A percentile compares a stretch with the other conserved stretches of the same genome.
Evolutionary conservation across 64 coral and sea anemone genomes (phyloP).

Genomic region (Montipora cactus): DNA sequence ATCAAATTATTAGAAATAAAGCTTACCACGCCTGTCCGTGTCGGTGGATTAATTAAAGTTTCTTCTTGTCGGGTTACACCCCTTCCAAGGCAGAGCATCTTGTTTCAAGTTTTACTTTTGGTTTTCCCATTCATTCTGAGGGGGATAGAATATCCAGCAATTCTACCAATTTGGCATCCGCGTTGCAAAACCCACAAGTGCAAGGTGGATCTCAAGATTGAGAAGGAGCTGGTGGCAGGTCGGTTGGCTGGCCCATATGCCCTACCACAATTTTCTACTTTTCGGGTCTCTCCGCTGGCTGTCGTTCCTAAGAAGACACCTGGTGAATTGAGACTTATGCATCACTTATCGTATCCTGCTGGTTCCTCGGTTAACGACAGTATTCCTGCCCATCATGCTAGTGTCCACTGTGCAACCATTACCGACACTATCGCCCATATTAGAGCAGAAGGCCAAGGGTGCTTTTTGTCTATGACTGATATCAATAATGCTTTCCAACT

Average conservation of each 20-base stretch:
- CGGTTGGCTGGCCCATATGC: background rate
- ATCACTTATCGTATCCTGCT: constrained; percentile 6
- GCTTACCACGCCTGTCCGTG: background rate
- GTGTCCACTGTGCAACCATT: background rate
- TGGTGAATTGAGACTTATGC: background rate
- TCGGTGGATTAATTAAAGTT: background rate
- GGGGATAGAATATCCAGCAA: too few relatives aligned
- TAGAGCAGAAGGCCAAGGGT: background rate
- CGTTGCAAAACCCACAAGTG: background rate
- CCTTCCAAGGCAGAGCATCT: constrained; percentile 21
- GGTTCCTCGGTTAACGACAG: background rate
- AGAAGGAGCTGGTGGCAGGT: background rate
- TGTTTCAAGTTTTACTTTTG: background rate
- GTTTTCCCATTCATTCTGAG: constrained; percentile 11
- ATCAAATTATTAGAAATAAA: background rate
- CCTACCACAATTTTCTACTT: background rate
- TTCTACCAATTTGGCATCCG: too few relatives aligned
- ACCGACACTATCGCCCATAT: background rate
- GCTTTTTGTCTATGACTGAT: constrained; percentile 36
- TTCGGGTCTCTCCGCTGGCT: background rate
- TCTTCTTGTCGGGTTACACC: constrained; percentile 13
- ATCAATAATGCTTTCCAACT: constrained; percentile 49
- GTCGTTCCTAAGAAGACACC: background rate
- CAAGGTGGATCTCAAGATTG: background rate
- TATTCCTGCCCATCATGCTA: background rate